Evolutionary conservation across 2,113 vertebrate genomes (phyloP), one percentile per base, ranked within the genome.

Genomic region (Osmerus eperlanus): DNA sequence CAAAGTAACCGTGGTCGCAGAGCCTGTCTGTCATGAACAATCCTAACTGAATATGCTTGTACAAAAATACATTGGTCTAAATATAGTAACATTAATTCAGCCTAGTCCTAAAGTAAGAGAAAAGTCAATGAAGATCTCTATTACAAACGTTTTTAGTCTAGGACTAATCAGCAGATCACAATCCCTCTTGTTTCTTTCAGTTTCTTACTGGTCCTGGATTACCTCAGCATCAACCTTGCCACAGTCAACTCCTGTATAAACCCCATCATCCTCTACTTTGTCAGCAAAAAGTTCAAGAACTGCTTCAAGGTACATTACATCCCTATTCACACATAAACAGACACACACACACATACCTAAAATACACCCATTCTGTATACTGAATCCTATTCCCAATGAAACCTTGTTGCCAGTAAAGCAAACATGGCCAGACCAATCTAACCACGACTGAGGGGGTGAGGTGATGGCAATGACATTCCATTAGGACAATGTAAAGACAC

Each of bases 211-310:
- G 90, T 96, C 21, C 65, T 99, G 92, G 93, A 99, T 88, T 96
- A 98, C 77, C 85, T 99, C 15, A 84, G 95, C 62, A 91, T 97
- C 54, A 99, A 98, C 83, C 83, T 99, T 61, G 96, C 95, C 70
- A 96, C 95, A 15, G 92, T 99, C 88, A 99, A 99, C 89, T 99
- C 97, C 52, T 99, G 97, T 83, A 99, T 99, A 89, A 99, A 99
- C 67, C 97, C 97, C 67, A 99, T 99, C 76, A 95, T 97, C 81
- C 93, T 99, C 54, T 99, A 98, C 88, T 96, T 98, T 84, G 96
- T 99, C 85, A 99, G 97, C 94, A 99, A 99, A 91, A 99, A 97
- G 86, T 99, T 99, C 87, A 99, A 99, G 91, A 99, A 99, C 82
- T 99, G 97, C 82, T 99, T 99, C 83, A 96, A 99, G 95, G 97